Base-by-base conservation (phyloP, 1,140 invertebrate genomes). In the Orchestia grillus region DNA sequence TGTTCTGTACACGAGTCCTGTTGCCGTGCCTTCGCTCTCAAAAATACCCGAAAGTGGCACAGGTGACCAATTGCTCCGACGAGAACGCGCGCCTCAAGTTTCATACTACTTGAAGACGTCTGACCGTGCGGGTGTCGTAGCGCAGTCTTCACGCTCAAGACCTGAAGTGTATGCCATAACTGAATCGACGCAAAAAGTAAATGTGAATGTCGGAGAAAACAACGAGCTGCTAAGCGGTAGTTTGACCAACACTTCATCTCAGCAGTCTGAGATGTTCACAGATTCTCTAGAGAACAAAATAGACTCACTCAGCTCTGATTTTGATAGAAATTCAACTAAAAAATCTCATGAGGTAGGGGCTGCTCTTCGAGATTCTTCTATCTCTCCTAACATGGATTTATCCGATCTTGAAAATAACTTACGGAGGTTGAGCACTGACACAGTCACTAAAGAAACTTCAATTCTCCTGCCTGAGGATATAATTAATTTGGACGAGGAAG, bases 381-480 rank as follows among this genome's bases (percentile, higher is more conserved):
- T 77, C 11, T 77, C 62, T 36, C 62, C 62, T 77, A 3, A 36
- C 62, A 28, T 3, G 11, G 28, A 77, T 77, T 77, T 77, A 36
- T 6, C 41, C 3, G 88, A 91, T 42, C 88, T 91, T 36, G 88
- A 91, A 91, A 41, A 91, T 44, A 41, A 44, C 88, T 91, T 91
- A 28, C 44, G 90, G 19, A 77, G 96, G 40, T 91, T 96, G 87
- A 96, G 96, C 77, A 87, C 94, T 57, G 96, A 53, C 15, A 96
- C 96, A 4, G 90, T 96, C n/a, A 95, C 88, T 41, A 96, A 95
- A 57, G 96, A 96, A 44, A 92, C 95, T 0, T 96, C 96, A 0
- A 96, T 95, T 11, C 87, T 96, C 19, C 42, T 96, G 44, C 96
- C 96, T 42, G 96, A 96, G 42, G 96, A 96, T 28, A 95, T 96